phyloP scores from a whole-genome alignment of 1,140 invertebrate species.

The Akabosia matsudoensis region DNA sequence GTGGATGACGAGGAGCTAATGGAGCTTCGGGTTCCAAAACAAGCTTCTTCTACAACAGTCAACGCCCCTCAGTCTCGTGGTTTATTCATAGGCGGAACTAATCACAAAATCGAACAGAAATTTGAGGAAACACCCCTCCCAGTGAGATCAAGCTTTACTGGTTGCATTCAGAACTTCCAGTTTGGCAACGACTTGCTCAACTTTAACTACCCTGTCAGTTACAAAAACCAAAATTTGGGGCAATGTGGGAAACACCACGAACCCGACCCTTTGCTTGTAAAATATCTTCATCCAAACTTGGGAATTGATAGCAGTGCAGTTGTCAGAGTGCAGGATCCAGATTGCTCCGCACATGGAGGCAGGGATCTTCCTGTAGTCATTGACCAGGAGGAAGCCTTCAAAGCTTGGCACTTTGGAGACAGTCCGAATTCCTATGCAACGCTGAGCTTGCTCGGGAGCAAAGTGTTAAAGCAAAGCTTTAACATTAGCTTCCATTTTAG shows the following conservation, averaged over 20 bases:
- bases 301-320: slow-evolving; percentile 50
- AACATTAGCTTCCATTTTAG: slow-evolving; percentile 75
- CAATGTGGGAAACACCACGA: slow-evolving; percentile 34
- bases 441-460: slow-evolving; percentile 61
- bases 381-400: slow-evolving; percentile 58
- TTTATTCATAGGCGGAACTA: slow-evolving; percentile 64
- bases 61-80: slow-evolving; percentile 55
- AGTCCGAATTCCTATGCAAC: slow-evolving; percentile 69
- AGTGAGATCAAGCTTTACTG: slow-evolving; percentile 52
- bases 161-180: slow-evolving; percentile 75
- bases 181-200: slow-evolving; percentile 68
- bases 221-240: slow-evolving; percentile 56
- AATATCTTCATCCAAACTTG: background rate
- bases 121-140: slow-evolving; percentile 26
- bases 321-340: background rate
- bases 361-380: slow-evolving; percentile 58
- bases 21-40: slow-evolving; percentile 56
- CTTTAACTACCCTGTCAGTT: slow-evolving; percentile 63
- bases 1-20: slow-evolving; percentile 64
- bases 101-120: slow-evolving; percentile 9
- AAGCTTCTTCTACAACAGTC: slow-evolving; percentile 52
- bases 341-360: background rate
- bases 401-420: slow-evolving; percentile 84
- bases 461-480: slow-evolving; percentile 68
- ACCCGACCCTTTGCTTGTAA: background rate